Conservation (phyloP, 1,140 invertebrate species). For the Hermatobates lingyangjiaoensis region DNA sequence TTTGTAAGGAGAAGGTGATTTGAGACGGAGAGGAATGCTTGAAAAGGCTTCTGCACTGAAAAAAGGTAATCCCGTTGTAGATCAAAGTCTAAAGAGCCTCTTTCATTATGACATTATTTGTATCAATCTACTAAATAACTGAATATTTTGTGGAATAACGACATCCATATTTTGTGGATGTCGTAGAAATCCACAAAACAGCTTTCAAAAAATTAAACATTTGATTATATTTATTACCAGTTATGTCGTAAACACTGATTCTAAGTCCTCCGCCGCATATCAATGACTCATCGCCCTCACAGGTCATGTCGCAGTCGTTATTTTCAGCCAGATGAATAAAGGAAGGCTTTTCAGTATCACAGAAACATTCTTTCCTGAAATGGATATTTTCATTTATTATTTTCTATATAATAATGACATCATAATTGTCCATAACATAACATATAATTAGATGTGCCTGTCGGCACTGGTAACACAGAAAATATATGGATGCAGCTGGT, state of each 20-base stretch:
- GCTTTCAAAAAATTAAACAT: neutral
- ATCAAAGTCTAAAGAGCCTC: too few species aligned
- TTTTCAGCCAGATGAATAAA: slow-evolving; percentile 5
- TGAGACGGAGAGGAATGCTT: too few species aligned
- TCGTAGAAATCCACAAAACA: slow-evolving; percentile 1
- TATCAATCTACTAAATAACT: too few species aligned
- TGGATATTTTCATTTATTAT: neutral
- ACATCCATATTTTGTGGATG: too few species aligned
- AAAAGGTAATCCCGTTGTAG: too few species aligned
- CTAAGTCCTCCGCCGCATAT: slow-evolving; percentile 14
- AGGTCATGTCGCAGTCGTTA: slow-evolving; percentile 13
- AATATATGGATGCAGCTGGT: neutral
- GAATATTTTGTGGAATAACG: too few species aligned
- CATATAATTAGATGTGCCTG: neutral
- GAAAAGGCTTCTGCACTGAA: too few species aligned
- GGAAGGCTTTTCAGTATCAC: slow-evolving; percentile 6
- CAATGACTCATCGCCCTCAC: slow-evolving; percentile 13
- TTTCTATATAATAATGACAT: neutral
- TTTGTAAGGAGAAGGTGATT: too few species aligned
- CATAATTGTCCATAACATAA: neutral
- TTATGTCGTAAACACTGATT: slow-evolving; percentile 13
- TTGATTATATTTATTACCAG: neutral
- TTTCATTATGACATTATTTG: too few species aligned
- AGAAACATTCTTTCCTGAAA: slow-evolving; percentile 16
- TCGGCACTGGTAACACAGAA: neutral